A percentile compares a stretch with the other conserved stretches of the same genome.
Conservation (phyloP, 2,113 vertebrate species). For the Oceanites oceanicus region DNA sequence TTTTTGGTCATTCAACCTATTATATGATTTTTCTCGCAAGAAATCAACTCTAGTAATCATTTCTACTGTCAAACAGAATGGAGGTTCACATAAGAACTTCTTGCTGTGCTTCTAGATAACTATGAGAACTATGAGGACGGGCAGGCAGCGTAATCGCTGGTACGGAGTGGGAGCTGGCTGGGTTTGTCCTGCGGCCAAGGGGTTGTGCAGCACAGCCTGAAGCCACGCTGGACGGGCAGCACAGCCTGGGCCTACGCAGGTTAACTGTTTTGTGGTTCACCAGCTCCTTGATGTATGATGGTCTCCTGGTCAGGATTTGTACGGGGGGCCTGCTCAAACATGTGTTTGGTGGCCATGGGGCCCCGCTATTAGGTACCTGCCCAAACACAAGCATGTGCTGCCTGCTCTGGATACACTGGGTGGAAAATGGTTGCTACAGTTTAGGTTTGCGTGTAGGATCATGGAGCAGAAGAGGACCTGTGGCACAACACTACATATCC, state of each 20-base stretch:
- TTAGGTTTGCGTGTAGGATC: background rate
- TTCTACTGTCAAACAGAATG: background rate
- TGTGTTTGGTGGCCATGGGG: background rate
- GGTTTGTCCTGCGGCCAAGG: background rate
- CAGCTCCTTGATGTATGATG: rapidly evolving
- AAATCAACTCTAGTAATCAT: background rate
- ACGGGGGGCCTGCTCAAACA: rapidly evolving
- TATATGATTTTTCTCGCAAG: background rate
- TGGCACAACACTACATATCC: background rate
- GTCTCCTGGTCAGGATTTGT: background rate
- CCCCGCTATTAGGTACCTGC: background rate
- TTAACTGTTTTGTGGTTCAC: background rate
- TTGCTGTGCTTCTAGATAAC: background rate
- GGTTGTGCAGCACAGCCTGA: background rate
- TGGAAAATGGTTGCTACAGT: background rate
- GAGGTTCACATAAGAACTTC: background rate
- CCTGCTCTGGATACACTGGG: background rate
- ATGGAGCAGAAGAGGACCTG: background rate
- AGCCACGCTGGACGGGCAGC: background rate
- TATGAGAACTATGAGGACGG: background rate
- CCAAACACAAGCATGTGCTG: background rate
- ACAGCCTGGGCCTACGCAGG: background rate
- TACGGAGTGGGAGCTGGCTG: background rate
- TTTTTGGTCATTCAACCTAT: background rate
- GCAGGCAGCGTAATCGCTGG: rapidly evolving